Evolutionary conservation across 2,888 invertebrate genomes (phyloP), one percentile per base, ranked within the genome.

Genomic region (Cordylochernes scorpioides): DNA sequence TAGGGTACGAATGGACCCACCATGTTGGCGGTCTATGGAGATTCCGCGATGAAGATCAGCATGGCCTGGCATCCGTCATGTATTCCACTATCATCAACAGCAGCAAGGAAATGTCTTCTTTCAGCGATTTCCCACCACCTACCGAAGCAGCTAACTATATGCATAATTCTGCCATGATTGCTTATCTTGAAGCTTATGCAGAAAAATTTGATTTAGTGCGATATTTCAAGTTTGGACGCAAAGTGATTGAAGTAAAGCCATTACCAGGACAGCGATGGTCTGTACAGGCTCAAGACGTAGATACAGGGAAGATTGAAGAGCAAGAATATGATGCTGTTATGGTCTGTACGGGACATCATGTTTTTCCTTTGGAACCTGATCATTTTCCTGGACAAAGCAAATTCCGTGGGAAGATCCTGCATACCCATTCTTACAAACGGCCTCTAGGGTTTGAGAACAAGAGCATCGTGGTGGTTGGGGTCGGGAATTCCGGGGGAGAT

Each of bases 331-430:
- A 59, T 35, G 57, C 52, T 5, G 57, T 60, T 2, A 46, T 60
- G 46, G 46, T 59, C 5, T 57, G 57, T 39, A 52, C 50, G 1
- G 60, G 60, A 3, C 58, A 58, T 37, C 58, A 58, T 38, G 49
- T 50, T 1, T 44, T 47, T 24, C 57, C 59, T 1, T 41, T 52
- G 28, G 36, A 44, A 19, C 57, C 59, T 3, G 58, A 3, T 57
- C 28, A 42, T 5, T 48, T 59, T 37, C 39, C 44, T 3, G 58
- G 57, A 6, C 43, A 53, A 28, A 50, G 48, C 1, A 42, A 24
- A 1, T 55, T 54, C 36, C 49, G 36, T 15, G 46, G 46, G 5
- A 18, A 29, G 15, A 34, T 44, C 6, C 33, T 45, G 6, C 45
- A 45, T 32, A 37, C 44, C 5, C 45, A 43, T 25, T 39, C 40